A percentile compares a stretch with the other conserved stretches of the same genome.
These are phyloP conservation scores for Pleuronectes platessa DNA, from an alignment of 2,113 vertebrate species.

Conservation along the genomic window DNA sequence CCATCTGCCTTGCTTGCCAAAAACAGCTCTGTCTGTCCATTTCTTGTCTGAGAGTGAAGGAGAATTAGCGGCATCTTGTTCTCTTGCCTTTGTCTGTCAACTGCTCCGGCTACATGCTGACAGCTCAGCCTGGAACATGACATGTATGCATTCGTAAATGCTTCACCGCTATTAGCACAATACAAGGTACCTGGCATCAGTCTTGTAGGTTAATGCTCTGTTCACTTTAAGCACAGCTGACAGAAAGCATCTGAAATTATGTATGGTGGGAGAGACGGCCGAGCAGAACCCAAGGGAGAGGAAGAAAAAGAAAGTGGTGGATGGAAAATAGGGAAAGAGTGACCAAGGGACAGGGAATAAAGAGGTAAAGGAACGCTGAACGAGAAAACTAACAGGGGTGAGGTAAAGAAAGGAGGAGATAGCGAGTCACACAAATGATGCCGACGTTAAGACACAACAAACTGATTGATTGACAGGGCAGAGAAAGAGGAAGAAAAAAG, in stretches of 20 bases:
- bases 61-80: constrained; percentile 67
- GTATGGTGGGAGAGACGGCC: not conserved
- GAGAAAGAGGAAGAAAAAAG: not conserved
- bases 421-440: not conserved
- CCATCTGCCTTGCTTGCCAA: not conserved
- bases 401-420: not conserved
- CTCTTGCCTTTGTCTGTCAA: constrained; percentile 46
- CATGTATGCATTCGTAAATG: constrained; percentile 62
- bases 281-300: not conserved
- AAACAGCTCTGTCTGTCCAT: constrained; percentile 23
- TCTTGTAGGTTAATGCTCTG: constrained; percentile 63
- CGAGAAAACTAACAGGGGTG: not conserved
- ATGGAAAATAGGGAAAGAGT: not conserved
- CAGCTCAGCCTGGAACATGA: constrained; percentile 58
- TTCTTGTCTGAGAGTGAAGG: constrained; percentile 23
- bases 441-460: constrained; percentile 6
- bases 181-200: constrained; percentile 70
- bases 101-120: constrained; percentile 45
- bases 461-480: not conserved
- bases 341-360: not conserved
- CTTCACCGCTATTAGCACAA: constrained; percentile 75
- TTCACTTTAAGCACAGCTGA: constrained; percentile 84
- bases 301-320: not conserved
- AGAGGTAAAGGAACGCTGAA: not conserved
- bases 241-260: constrained; percentile 82